A percentile compares a stretch with the other conserved stretches of the same genome.
Evolutionary conservation across 2,888 invertebrate species (phyloP).

Genomic region (Prenolepis imparis): DNA sequence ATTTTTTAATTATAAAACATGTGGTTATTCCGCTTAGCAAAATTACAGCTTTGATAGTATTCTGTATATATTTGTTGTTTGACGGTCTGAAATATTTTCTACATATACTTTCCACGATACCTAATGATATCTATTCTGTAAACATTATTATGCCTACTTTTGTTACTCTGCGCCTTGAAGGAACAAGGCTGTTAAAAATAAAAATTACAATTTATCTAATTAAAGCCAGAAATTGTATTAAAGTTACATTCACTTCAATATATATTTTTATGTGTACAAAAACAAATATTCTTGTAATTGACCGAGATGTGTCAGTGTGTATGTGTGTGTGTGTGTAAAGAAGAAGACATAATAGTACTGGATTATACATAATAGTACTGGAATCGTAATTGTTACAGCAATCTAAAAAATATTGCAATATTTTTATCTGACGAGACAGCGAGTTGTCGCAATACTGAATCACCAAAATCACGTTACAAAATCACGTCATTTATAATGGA

Average conservation of each 20-base stretch:
- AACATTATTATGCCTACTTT: slow-evolving; percentile 48
- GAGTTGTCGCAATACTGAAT: slow-evolving; percentile 42
- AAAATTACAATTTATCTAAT: slow-evolving; percentile 72
- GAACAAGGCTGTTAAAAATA: slow-evolving; percentile 61
- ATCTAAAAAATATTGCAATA: slow-evolving; percentile 48
- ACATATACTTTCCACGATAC: slow-evolving; percentile 42
- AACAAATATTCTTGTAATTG: slow-evolving; percentile 48
- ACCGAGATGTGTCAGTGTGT: slow-evolving; percentile 24
- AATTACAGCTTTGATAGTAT: slow-evolving; percentile 1
- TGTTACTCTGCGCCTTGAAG: slow-evolving; percentile 56
- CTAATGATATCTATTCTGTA: slow-evolving; percentile 57
- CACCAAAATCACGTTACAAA: slow-evolving; percentile 45
- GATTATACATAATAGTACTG: slow-evolving; percentile 20
- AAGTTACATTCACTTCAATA: slow-evolving; percentile 58
- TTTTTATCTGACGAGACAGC: slow-evolving; percentile 42
- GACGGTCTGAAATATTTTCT: slow-evolving; percentile 27
- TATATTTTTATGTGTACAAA: slow-evolving; percentile 39
- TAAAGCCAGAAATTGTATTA: slow-evolving; percentile 72
- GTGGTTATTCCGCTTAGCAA: slow-evolving; percentile 1
- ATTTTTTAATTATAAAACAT: slow-evolving; percentile 38
- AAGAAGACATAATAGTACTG: slow-evolving; percentile 35
- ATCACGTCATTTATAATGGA: slow-evolving; percentile 62
- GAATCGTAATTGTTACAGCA: slow-evolving; percentile 51
- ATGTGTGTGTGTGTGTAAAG: slow-evolving; percentile 15
- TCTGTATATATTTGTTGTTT: background rate